Evolutionary conservation across 2,888 invertebrate species (phyloP), one percentile per base, ranked within the genome.

Genomic region (Taphrorychus bicolor): DNA sequence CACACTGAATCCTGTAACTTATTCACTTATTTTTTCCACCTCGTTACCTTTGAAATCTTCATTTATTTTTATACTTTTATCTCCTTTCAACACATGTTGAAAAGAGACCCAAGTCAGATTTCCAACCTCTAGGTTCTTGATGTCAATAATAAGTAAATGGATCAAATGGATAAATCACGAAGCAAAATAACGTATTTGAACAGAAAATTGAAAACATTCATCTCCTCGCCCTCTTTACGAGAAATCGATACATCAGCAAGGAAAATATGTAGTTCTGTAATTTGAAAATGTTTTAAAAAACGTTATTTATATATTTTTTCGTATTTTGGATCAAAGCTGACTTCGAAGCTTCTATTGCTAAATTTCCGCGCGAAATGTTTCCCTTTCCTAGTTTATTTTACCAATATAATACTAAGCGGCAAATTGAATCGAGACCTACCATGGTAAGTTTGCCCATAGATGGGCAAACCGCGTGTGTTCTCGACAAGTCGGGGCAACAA

Each of bases 401-500:
- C 2, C 17, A 14, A 45, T 45, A 45, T 45, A 45, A 45, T 45
- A 45, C 45, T 45, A 45, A 17, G 45, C 45, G 45, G 45, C 45
- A 45, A 45, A 45, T 16, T 45, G 9, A 45, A 45, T 1, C 45
- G 3, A 45, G 14, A 45, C 45, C 45, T 45, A 45, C 17, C 9
- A 45, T 16, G n/a, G n/a, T n/a, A n/a, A 45, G 45, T 16, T 45
- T 45, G 45, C 5, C 45, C 7, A 32, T n/a, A n/a, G n/a, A n/a
- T n/a, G n/a, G n/a, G n/a, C 32, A 32, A 32, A 52, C 62, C 49
- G 19, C 59, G 56, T 62, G 53, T 52, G n/a, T n/a, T n/a, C n/a
- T 65, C 16, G 16, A 17, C 58, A 59, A n/a, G n/a, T n/a, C 60
- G 61, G 67, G 68, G 70, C 65, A 71, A 69, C 65, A 64, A 69